These are phyloP conservation scores for Protophormia terraenovae DNA, from an alignment of 2,888 invertebrate genomes.

Conservation along the genomic window DNA sequence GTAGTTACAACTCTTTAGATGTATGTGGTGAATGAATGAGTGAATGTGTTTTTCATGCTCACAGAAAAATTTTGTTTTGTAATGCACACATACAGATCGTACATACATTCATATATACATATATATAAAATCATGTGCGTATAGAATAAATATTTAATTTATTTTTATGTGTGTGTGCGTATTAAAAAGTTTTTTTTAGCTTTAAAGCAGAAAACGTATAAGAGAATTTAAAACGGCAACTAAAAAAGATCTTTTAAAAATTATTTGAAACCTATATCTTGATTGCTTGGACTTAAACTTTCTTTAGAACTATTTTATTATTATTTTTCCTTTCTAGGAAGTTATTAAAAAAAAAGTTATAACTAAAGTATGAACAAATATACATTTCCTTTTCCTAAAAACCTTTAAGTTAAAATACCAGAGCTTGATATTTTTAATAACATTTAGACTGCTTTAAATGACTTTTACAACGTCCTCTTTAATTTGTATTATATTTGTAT, in stretches of 20 bases:
- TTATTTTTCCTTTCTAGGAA: too few species aligned
- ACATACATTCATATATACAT: too few species aligned
- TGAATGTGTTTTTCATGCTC: background rate
- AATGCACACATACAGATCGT: background rate
- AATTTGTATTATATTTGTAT: background rate
- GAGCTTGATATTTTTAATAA: too few species aligned
- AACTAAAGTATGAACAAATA: too few species aligned
- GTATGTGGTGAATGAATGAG: background rate
- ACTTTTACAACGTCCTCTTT: background rate
- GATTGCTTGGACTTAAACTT: too few species aligned
- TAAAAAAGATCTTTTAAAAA: background rate
- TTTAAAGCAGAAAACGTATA: background rate
- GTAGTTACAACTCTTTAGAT: constrained; percentile 1
- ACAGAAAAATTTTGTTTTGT: too few species aligned
- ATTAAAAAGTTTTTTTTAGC: background rate
- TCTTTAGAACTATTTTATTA: too few species aligned
- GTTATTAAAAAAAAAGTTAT: too few species aligned
- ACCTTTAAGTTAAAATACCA: too few species aligned
- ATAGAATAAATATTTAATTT: background rate
- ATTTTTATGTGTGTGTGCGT: too few species aligned
- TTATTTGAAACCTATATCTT: background rate
- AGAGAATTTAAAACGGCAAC: background rate
- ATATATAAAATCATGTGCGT: background rate
- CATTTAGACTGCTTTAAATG: too few species aligned
- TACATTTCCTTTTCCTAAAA: too few species aligned